phyloP scores from a whole-genome alignment of 2,797 vertebrate species.

The Pseudochromis fuscus region DNA sequence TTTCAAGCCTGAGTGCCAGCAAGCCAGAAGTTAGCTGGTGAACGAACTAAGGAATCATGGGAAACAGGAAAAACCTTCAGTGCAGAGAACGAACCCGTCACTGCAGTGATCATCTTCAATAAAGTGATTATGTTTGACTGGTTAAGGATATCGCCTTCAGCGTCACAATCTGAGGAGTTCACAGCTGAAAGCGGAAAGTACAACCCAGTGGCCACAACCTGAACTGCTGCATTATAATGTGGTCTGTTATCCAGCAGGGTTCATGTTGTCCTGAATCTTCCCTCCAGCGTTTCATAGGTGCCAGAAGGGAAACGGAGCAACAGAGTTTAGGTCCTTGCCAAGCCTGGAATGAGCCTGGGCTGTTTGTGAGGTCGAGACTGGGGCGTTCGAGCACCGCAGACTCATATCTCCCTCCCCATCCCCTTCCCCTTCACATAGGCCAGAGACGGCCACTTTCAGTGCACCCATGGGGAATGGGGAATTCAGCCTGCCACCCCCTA shows the following conservation, averaged over 20 bases:
- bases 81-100: constrained; percentile 43
- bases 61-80: constrained; percentile 69
- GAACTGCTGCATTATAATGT: constrained; percentile 74
- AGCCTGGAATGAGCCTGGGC: constrained; percentile 69
- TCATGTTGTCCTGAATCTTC: constrained; percentile 76
- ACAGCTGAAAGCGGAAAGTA: constrained; percentile 60
- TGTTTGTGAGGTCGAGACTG: constrained; percentile 79
- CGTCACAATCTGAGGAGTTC: constrained; percentile 49
- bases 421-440: constrained; percentile 80
- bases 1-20: constrained; percentile 18
- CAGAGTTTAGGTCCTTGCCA: constrained; percentile 82
- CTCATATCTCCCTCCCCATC: constrained; percentile 83
- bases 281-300: constrained; percentile 65
- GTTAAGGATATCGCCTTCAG: constrained; percentile 29
- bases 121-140: constrained; percentile 51
- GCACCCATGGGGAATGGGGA: constrained; percentile 86
- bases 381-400: constrained; percentile 83
- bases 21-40: constrained; percentile 33
- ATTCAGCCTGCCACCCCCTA: constrained; percentile 80
- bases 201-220: constrained; percentile 60
- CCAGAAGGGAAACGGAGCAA: constrained; percentile 75
- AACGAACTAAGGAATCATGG: constrained; percentile 57
- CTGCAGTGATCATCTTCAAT: constrained; percentile 51
- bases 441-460: constrained; percentile 87
- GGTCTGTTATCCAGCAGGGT: constrained; percentile 72